Conservation (phyloP, 2,113 vertebrate genomes). For the Arvicanthis niloticus region DNA sequence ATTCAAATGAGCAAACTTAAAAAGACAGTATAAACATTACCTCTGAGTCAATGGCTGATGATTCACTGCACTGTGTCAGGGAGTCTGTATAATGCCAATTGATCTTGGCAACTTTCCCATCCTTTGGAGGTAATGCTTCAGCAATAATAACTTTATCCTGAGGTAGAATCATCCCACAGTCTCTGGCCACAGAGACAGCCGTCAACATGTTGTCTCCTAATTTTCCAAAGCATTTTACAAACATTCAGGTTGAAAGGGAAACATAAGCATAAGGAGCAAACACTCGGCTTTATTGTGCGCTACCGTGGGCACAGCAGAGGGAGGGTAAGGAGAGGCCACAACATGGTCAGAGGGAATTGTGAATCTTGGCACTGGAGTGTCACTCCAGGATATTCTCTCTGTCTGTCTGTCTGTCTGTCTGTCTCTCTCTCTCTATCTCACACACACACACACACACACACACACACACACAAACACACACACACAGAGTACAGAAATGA, state of each 20-base stretch:
- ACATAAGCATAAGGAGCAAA: neutral
- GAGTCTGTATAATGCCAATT: slow-evolving; percentile 97
- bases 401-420: too few species aligned
- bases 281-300: neutral
- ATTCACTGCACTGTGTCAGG: slow-evolving; percentile 86
- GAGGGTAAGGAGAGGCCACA: neutral
- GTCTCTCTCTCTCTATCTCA: too few species aligned
- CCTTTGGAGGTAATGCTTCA: slow-evolving; percentile 94
- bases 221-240: slow-evolving; percentile 66
- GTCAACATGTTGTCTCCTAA: slow-evolving; percentile 98
- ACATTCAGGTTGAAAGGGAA: slow-evolving; percentile 50
- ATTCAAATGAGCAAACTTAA: slow-evolving; percentile 52
- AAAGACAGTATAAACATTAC: slow-evolving; percentile 81
- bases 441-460: neutral
- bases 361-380: neutral
- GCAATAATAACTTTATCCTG: slow-evolving; percentile 97
- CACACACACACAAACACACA: neutral
- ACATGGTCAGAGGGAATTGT: too few species aligned
- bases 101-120: slow-evolving; percentile 95
- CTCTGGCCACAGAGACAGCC: slow-evolving; percentile 97
- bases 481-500: neutral
- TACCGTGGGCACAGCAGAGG: neutral
- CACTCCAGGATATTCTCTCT: neutral
- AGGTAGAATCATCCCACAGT: slow-evolving; percentile 98
- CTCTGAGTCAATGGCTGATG: slow-evolving; percentile 89